Evolutionary conservation across 1,140 invertebrate genomes (phyloP).

Genomic region (Ladona fulva): DNA sequence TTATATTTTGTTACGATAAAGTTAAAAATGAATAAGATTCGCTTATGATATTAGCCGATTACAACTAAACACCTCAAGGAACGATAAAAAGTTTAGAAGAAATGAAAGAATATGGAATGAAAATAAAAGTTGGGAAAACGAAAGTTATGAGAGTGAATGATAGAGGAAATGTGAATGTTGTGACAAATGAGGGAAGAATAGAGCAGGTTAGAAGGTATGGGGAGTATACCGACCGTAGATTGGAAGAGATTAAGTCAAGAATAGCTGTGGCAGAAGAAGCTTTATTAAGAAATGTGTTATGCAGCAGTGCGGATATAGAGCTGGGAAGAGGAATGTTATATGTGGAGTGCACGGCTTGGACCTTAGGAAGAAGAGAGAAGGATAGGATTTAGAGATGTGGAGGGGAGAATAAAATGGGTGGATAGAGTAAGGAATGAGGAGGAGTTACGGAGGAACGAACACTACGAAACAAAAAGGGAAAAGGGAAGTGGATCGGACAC

Average conservation of each 20-base stretch:
- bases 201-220: too few species aligned
- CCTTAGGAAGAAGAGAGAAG: background rate
- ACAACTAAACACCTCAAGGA: background rate
- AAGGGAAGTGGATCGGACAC: too few species aligned
- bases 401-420: too few species aligned
- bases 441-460: background rate
- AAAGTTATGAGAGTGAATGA: too few species aligned
- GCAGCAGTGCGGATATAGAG: too few species aligned
- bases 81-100: background rate
- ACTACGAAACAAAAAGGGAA: background rate
- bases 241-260: background rate
- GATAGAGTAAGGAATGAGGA: background rate
- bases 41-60: background rate
- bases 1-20: too few species aligned
- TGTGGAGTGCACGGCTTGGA: background rate
- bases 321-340: background rate
- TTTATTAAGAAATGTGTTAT: background rate
- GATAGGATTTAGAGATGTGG: background rate
- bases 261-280: background rate
- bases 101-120: background rate
- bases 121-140: too few species aligned
- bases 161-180: too few species aligned
- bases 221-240: too few species aligned
- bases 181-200: too few species aligned
- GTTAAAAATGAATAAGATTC: background rate